Base-by-base conservation (phyloP, 2,888 invertebrate genomes). In the Serrognathus titanus region DNA sequence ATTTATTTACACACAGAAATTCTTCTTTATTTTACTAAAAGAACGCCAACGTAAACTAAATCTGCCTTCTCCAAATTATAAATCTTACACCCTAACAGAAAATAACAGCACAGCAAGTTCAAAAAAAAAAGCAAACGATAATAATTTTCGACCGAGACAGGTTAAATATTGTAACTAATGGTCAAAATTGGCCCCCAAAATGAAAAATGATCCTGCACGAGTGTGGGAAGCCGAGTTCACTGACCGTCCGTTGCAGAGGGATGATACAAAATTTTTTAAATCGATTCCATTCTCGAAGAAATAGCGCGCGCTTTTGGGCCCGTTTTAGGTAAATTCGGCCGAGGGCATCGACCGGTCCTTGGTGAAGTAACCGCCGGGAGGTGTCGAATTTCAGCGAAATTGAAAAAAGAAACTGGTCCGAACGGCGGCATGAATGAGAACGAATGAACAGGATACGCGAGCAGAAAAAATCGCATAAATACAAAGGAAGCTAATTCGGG, bases 321-420 rank as follows among this genome's bases (percentile, higher is more conserved):
- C 10, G 11, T 40, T 40, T 13, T 40, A 13, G 40, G 40, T 12
- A 40, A 40, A 31, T 31, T 31, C 24, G 24, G 24, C 24, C 24
- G 24, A 6, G 24, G 40, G 12, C 11, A 40, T 6, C 43, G 43
- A 13, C 43, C 43, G 43, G 13, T 43, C 20, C 11, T 13, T 13
- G 43, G 43, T 16, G 43, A 43, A 43, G 20, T 43, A 43, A 43
- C 16, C 16, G 43, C 20, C 43, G 43, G 9, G 43, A 51, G 53
- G 60, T 58, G 53, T 60, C 58, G 41, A 53, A 60, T 60, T 60
- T 58, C 60, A 40, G 53, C 58, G 52, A 60, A 54, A 55, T 59
- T 54, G 12, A 40, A 40, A 40, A 43, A 56, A 60, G 55, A 55
- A 60, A 60, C 60, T 60, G 55, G 60, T 60, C 51, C 53, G 60